phyloP scores from a whole-genome alignment of 2,888 invertebrate genomes.

The Psylliodes chrysocephalus region DNA sequence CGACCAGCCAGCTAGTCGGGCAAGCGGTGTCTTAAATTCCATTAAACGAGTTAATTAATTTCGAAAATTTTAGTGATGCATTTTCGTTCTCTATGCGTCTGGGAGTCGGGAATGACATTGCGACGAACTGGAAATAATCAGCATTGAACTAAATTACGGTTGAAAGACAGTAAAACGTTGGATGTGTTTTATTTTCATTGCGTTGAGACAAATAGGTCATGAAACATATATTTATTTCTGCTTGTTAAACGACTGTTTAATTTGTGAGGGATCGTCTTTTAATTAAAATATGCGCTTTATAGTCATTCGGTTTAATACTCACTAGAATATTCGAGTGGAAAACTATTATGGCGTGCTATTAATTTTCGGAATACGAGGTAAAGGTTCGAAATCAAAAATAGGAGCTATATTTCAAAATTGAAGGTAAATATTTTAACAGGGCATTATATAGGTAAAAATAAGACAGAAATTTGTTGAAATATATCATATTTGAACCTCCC shows the following conservation, averaged over 20 bases:
- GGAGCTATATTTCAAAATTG: too few species aligned
- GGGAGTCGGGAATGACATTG: slow-evolving; percentile 3
- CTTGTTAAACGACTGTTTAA: background rate
- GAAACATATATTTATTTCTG: slow-evolving; percentile 2
- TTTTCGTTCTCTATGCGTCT: background rate
- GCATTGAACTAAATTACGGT: slow-evolving; percentile 14
- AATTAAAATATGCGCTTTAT: too few species aligned
- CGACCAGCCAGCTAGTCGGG: background rate
- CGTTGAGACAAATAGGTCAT: slow-evolving; percentile 13
- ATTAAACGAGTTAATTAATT: slow-evolving; percentile 11
- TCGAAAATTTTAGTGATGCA: background rate
- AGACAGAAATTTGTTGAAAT: too few species aligned
- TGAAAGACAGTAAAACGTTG: slow-evolving; percentile 9
- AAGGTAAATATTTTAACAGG: too few species aligned
- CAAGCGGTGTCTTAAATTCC: background rate
- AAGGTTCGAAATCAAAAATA: too few species aligned
- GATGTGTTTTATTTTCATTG: background rate
- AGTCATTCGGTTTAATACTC: too few species aligned
- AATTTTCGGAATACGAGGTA: too few species aligned
- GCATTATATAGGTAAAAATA: too few species aligned
- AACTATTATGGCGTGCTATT: too few species aligned
- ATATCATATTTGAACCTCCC: too few species aligned
- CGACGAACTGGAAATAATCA: slow-evolving; percentile 1
- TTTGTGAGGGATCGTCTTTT: too few species aligned
- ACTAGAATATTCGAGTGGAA: too few species aligned